phyloP scores from a whole-genome alignment of 2,113 vertebrate genomes.

The Cynocephalus volans region DNA sequence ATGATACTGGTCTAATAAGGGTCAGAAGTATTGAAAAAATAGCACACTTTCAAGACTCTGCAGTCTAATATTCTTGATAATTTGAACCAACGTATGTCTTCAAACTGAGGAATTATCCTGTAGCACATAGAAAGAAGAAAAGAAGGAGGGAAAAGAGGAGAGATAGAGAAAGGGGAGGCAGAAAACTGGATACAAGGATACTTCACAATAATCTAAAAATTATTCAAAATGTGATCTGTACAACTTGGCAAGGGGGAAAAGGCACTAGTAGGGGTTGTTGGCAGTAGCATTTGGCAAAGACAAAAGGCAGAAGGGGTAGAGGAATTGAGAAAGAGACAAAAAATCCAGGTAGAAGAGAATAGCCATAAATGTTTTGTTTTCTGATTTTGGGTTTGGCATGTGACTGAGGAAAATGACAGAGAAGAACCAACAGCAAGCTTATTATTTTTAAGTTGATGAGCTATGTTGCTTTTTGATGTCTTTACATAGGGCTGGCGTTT shows the following conservation, averaged over 20 bases:
- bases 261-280: background rate
- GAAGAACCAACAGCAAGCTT: background rate
- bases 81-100: background rate
- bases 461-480: background rate
- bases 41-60: background rate
- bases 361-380: background rate
- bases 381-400: background rate
- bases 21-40: background rate
- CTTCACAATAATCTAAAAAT: background rate
- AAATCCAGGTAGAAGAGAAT: background rate
- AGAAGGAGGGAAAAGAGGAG: background rate
- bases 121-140: no score
- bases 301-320: fast-evolving
- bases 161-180: background rate
- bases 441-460: background rate
- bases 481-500: background rate
- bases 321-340: background rate
- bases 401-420: background rate
- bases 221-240: background rate
- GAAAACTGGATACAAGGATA: background rate
- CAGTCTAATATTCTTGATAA: background rate
- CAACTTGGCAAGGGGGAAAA: background rate
- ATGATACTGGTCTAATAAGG: background rate
- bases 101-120: background rate
- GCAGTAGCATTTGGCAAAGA: background rate